Conservation (phyloP, 2,888 invertebrate species). For the Plagodis pulveraria region DNA sequence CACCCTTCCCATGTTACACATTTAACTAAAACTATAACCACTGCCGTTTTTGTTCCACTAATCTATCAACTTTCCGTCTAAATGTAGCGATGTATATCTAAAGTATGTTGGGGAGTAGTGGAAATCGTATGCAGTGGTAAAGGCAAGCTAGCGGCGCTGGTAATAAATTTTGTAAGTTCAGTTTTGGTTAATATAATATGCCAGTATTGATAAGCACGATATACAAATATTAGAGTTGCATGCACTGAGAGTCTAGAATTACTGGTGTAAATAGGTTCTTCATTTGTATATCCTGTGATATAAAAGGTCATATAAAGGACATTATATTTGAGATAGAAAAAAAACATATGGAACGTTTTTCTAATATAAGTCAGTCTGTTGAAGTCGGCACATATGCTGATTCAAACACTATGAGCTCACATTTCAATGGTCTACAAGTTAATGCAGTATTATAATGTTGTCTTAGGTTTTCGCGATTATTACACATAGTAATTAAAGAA, state of each 20-base stretch:
- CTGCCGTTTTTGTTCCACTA: neutral
- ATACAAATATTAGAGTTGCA: slow-evolving; percentile 2
- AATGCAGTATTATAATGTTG: no score
- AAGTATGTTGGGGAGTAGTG: neutral
- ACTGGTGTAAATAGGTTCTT: neutral
- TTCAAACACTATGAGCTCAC: no score
- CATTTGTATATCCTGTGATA: no score
- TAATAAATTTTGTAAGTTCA: slow-evolving; percentile 28
- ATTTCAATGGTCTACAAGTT: no score
- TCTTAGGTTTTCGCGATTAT: no score
- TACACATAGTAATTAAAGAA: no score
- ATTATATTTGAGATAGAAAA: no score
- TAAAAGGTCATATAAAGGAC: no score
- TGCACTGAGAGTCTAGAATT: neutral
- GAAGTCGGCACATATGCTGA: no score
- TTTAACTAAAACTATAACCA: neutral
- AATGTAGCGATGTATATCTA: neutral
- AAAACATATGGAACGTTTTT: no score
- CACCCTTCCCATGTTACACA: neutral
- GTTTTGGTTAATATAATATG: slow-evolving; percentile 22
- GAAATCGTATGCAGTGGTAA: neutral
- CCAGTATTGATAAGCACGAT: slow-evolving; percentile 9
- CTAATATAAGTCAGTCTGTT: no score
- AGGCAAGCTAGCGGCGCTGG: slow-evolving; percentile 11
- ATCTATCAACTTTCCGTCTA: neutral